These are phyloP conservation scores for Muscicapa comitata DNA, from an alignment of 2,797 vertebrate genomes.

Conservation along the genomic window DNA sequence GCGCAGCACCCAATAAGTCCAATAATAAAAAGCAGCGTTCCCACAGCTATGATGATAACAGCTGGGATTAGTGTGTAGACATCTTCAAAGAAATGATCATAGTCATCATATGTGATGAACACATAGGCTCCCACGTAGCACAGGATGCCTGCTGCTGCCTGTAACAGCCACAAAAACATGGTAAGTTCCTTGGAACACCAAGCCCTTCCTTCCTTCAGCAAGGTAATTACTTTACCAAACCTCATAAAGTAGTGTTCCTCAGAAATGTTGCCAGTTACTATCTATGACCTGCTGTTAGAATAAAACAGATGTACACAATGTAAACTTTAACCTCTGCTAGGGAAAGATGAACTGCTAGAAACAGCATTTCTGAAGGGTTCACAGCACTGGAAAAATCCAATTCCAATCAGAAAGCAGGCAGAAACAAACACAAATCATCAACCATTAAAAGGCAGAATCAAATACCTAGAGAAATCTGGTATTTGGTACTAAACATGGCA, in stretches of 20 bases:
- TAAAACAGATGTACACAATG: background rate
- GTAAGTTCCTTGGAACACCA: background rate
- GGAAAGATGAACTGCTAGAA: background rate
- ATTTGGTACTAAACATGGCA: no score
- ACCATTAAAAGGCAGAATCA: background rate
- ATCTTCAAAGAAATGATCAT: constrained; percentile 96
- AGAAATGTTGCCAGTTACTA: background rate
- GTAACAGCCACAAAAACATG: background rate
- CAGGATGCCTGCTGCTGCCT: constrained; percentile 96
- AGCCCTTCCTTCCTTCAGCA: background rate
- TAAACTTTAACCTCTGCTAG: background rate
- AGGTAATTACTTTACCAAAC: background rate
- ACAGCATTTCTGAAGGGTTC: background rate
- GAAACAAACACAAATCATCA: background rate
- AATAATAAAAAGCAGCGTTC: constrained; percentile 92
- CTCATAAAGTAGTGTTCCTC: background rate
- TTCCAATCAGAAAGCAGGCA: background rate
- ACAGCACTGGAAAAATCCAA: background rate
- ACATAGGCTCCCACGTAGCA: constrained; percentile 98
- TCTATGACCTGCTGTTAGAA: background rate
- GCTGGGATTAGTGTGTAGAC: constrained; percentile 94
- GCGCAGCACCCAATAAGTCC: constrained; percentile 96
- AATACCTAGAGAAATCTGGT: background rate
- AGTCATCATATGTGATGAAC: constrained; percentile 98
- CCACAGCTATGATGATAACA: constrained; percentile 91